Conservation (phyloP, 2,888 invertebrate genomes). For the Endotricha flammealis region DNA sequence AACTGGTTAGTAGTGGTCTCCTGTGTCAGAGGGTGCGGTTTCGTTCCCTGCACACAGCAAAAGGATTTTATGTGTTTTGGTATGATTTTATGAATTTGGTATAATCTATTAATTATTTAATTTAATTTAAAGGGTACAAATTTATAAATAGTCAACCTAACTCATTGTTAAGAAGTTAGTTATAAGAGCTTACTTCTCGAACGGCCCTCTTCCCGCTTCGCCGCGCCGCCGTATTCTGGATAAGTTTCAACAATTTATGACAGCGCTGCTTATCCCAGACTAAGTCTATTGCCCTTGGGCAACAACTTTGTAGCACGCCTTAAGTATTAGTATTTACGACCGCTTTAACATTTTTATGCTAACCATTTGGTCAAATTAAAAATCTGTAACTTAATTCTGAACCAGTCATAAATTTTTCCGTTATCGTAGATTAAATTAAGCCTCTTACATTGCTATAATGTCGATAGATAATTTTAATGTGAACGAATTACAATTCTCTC, state of each 20-base stretch:
- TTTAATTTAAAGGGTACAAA: too few relatives aligned
- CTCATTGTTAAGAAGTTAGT: too few relatives aligned
- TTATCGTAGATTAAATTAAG: slow-evolving; percentile 11
- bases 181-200: too few relatives aligned
- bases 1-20: too few relatives aligned
- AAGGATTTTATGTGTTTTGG: too few relatives aligned
- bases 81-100: too few relatives aligned
- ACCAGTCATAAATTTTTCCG: slow-evolving; percentile 3
- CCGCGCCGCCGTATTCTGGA: not conserved
- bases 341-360: slow-evolving; percentile 12
- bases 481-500: not conserved
- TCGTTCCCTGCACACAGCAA: too few relatives aligned
- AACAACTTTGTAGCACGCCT: not conserved
- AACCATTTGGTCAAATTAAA: slow-evolving; percentile 2
- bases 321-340: slow-evolving; percentile 10
- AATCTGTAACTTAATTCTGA: slow-evolving; percentile 4
- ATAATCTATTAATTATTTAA: too few relatives aligned
- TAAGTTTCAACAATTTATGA: not conserved
- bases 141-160: too few relatives aligned
- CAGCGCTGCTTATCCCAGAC: not conserved
- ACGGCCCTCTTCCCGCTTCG: too few relatives aligned
- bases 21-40: too few relatives aligned
- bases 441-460: slow-evolving; percentile 4
- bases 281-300: not conserved
- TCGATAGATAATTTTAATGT: slow-evolving; percentile 8